Conservation (phyloP, 2,888 invertebrate genomes). For the Apodemia hepburni region DNA sequence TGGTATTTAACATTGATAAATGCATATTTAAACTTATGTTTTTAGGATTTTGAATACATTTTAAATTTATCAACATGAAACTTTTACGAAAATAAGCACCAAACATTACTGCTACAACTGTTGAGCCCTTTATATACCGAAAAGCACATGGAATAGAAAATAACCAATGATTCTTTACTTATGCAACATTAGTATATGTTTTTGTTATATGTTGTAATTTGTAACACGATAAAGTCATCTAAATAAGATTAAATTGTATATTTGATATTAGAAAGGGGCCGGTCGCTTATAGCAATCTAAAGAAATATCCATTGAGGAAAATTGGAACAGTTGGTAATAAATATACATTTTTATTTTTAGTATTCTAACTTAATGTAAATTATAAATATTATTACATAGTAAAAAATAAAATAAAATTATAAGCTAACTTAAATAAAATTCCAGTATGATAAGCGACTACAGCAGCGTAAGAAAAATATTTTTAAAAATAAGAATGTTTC, state of each 20-base stretch:
- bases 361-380: background rate
- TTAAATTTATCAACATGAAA: background rate
- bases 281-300: constrained; percentile 16
- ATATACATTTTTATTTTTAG: background rate
- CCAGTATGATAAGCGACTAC: background rate
- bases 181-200: constrained; percentile 14
- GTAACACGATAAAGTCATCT: constrained; percentile 20
- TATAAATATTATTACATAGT: background rate
- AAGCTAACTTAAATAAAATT: background rate
- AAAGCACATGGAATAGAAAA: constrained; percentile 16
- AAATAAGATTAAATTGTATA: constrained; percentile 22
- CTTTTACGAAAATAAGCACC: constrained; percentile 1
- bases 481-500: too few species aligned
- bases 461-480: too few species aligned
- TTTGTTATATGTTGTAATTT: constrained; percentile 12
- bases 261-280: constrained; percentile 20
- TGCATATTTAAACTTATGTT: background rate
- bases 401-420: background rate
- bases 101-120: constrained; percentile 3
- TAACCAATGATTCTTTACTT: constrained; percentile 12
- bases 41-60: background rate
- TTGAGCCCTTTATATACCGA: constrained; percentile 2
- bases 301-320: background rate
- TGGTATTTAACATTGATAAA: background rate
- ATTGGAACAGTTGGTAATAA: background rate